These are phyloP conservation scores for Apodemia zela DNA, from an alignment of 2,888 invertebrate genomes.

Conservation along the genomic window DNA sequence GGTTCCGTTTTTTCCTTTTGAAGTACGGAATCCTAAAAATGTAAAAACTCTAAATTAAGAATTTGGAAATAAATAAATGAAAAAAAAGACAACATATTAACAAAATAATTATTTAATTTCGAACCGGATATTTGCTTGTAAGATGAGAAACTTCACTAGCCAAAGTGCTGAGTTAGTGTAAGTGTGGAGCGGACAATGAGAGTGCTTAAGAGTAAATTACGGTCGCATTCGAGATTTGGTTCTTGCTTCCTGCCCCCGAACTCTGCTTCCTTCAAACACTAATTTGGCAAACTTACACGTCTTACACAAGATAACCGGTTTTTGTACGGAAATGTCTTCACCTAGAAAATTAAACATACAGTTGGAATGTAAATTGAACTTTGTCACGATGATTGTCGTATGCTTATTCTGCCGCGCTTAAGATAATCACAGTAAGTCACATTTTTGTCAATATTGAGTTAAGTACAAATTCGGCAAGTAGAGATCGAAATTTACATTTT, in stretches of 20 bases:
- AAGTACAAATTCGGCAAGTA: too few relatives aligned
- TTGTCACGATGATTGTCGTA: background rate
- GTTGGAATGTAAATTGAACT: background rate
- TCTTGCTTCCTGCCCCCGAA: slow-evolving; percentile 24
- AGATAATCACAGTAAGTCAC: too few relatives aligned
- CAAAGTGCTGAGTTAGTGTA: slow-evolving; percentile 30
- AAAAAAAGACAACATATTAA: too few relatives aligned
- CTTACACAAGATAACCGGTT: slow-evolving; percentile 18
- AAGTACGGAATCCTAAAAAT: too few relatives aligned
- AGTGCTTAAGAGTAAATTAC: slow-evolving; percentile 36
- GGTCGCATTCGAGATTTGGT: slow-evolving; percentile 34
- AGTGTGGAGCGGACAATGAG: slow-evolving; percentile 33
- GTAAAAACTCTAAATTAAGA: too few relatives aligned
- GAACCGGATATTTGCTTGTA: slow-evolving; percentile 19
- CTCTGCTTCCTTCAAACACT: slow-evolving; percentile 31
- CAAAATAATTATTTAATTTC: background rate
- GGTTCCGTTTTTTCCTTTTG: too few relatives aligned
- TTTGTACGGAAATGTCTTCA: slow-evolving; percentile 10
- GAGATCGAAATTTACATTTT: too few relatives aligned
- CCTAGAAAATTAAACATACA: background rate
- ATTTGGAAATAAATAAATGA: too few relatives aligned
- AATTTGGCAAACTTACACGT: slow-evolving; percentile 34
- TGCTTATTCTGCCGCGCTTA: too few relatives aligned
- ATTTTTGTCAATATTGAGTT: too few relatives aligned
- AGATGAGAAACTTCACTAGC: slow-evolving; percentile 26